Conservation (phyloP, 2,797 vertebrate genomes). For the Rhinella marina region DNA sequence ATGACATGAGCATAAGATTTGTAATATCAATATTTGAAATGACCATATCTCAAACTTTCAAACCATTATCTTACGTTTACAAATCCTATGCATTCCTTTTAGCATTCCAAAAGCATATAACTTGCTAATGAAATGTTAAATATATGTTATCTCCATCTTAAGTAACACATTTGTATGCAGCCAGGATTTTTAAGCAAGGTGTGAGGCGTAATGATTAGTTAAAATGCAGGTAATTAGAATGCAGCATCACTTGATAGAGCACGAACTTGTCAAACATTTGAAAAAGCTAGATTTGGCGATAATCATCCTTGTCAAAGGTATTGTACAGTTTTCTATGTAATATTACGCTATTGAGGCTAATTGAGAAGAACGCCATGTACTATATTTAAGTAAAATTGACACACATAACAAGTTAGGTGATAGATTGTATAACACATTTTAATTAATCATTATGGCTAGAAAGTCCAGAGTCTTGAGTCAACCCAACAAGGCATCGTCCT, state of each 20-base stretch:
- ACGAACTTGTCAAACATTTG: constrained; percentile 35
- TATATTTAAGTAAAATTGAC: background rate
- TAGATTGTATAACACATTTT: background rate
- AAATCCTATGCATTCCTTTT: background rate
- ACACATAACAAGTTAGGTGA: background rate
- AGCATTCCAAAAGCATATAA: background rate
- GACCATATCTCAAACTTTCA: background rate
- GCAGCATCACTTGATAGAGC: constrained; percentile 12
- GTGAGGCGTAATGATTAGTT: constrained; percentile 24
- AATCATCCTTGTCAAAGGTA: constrained; percentile 16
- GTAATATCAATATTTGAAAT: background rate
- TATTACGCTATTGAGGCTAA: background rate
- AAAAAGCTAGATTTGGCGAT: background rate
- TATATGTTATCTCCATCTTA: constrained; percentile 45
- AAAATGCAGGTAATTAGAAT: constrained; percentile 52
- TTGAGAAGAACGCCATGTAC: background rate
- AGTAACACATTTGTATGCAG: constrained; percentile 37
- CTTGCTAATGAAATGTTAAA: constrained; percentile 47
- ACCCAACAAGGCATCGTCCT: background rate
- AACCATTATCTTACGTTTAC: background rate
- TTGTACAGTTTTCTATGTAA: background rate
- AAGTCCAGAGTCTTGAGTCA: background rate
- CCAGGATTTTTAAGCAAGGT: background rate
- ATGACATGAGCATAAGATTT: background rate
- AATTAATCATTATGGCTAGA: background rate